These are phyloP conservation scores for Lagopus muta DNA, from an alignment of 2,113 vertebrate species.

Conservation along the genomic window DNA sequence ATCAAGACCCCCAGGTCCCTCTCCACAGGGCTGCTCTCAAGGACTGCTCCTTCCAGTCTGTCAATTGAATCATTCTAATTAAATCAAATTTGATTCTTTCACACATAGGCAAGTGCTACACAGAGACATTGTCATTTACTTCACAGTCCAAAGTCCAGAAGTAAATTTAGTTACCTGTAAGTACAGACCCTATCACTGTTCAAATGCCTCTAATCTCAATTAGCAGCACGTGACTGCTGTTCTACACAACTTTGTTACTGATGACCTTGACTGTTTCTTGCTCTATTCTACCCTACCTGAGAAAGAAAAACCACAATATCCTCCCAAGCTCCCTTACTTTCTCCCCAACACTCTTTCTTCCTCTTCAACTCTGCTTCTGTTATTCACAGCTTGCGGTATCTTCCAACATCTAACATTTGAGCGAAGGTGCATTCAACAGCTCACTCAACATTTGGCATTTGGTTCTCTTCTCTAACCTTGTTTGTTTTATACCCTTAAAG, in stretches of 20 bases:
- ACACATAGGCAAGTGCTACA: neutral
- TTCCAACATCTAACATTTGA: neutral
- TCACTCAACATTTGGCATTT: neutral
- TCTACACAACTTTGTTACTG: neutral
- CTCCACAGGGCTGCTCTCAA: too few relatives aligned
- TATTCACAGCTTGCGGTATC: neutral
- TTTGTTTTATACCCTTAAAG: neutral
- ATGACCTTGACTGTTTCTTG: constrained; percentile 12
- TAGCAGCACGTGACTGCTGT: neutral
- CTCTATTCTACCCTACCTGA: neutral
- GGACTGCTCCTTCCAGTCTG: too few relatives aligned
- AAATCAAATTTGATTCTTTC: neutral
- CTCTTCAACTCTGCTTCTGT: neutral
- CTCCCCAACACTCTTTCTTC: neutral
- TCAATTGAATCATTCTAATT: neutral
- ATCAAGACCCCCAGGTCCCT: too few relatives aligned
- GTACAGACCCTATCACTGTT: neutral
- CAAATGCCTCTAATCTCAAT: neutral
- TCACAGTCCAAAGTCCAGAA: neutral
- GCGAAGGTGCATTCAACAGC: neutral
- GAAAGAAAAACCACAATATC: neutral
- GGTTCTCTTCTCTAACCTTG: neutral
- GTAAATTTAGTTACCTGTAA: neutral
- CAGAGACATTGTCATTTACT: fast-evolving
- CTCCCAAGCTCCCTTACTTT: neutral